Base-by-base conservation (phyloP, 2,888 invertebrate genomes). In the Calameuta filiformis region DNA sequence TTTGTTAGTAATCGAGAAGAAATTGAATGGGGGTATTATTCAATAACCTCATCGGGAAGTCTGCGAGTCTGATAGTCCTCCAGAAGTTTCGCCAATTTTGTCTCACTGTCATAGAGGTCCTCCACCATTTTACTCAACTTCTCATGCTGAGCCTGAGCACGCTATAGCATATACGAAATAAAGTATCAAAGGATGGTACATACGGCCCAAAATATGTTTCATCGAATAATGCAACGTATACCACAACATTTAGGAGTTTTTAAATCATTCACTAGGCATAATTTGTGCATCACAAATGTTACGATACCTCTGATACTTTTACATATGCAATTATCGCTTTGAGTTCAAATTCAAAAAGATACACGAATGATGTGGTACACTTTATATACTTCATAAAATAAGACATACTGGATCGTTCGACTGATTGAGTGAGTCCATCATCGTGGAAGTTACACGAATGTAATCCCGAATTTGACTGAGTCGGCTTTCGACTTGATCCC, bases 401-500 rank as follows among this genome's bases (percentile, higher is more conserved):
- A 71, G n/a, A 90, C 91, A 91, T 92, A 95, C 95, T 92, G 95
- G 95, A 91, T 95, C 95, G 86, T 94, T 94, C 15, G 94, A 94
- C 85, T 94, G 94, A 85, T 94, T 94, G 92, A 95, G 94, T 69
- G 94, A 94, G 78, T 95, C 94, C 90, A 96, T 95, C 82, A 96
- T 93, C 1, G 94, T 94, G 35, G 95, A 94, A 9, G 95, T 96
- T 68, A 95, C 94, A 86, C 94, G 93, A 81, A 96, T 95, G 88
- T 95, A 96, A 87, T 96, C 96, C 75, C 95, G 92, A 82, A 96
- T 96, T 91, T 96, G 95, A 79, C 94, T 94, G 31, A 96, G 92
- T 75, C 95, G 93, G 56, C 94, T 94, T 86, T 95, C 95, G 69
- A 96, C 95, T 76, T 95, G 94, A 34, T 93, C 94, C 76, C 95